Evolutionary conservation across 2,797 vertebrate genomes (phyloP).

Genomic region (Natrix natrix): DNA sequence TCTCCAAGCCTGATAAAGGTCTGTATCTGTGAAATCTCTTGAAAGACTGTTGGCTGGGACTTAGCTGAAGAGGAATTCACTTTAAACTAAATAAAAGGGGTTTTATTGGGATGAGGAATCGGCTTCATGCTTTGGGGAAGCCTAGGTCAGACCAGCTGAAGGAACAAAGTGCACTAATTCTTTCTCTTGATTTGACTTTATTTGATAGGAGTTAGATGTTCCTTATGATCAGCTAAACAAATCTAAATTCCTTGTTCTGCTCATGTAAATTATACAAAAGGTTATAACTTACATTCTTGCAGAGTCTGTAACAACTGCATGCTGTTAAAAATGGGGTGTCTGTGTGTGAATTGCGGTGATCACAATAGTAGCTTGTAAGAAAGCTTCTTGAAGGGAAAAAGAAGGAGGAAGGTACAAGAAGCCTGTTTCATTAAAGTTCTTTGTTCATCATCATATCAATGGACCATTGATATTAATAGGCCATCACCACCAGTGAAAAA

Average conservation of each 20-base stretch:
- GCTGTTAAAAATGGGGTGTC: neutral
- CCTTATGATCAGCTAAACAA: too few relatives aligned
- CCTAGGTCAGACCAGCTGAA: neutral
- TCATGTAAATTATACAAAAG: neutral
- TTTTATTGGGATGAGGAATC: too few relatives aligned
- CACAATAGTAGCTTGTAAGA: neutral
- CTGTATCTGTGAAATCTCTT: too few relatives aligned
- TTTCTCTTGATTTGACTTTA: neutral
- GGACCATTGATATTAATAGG: neutral
- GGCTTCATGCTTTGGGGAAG: too few relatives aligned
- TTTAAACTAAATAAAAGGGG: too few relatives aligned
- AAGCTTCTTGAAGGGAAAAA: neutral
- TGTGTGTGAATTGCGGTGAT: neutral
- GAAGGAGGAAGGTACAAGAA: neutral
- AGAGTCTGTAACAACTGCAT: neutral
- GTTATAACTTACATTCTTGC: neutral
- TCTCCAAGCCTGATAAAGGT: too few relatives aligned
- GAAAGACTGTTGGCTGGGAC: too few relatives aligned
- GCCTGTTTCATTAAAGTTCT: neutral
- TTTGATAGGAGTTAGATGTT: neutral
- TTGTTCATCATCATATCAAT: neutral
- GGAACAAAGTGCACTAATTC: neutral
- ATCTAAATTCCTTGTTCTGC: conserved; percentile 9
- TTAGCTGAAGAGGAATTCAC: too few relatives aligned
- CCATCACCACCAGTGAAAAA: neutral